phyloP scores from a whole-genome alignment of 2,113 vertebrate species.

The Sylvilagus bachmani region DNA sequence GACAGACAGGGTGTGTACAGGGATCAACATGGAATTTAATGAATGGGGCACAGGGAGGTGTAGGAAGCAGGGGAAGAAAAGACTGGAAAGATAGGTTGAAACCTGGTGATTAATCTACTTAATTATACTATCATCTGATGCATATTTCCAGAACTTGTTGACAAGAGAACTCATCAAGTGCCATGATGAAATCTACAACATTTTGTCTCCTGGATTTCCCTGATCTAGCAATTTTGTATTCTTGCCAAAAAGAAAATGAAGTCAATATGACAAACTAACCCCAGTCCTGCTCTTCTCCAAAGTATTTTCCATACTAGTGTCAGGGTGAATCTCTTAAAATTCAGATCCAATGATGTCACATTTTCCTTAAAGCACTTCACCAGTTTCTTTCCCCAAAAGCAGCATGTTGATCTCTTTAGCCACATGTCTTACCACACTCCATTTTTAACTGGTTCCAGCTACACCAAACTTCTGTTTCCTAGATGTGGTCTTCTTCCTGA shows the following conservation, averaged over 20 bases:
- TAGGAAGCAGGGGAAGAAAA: slow-evolving; percentile 23
- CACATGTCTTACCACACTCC: not conserved
- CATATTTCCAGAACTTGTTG: slow-evolving; percentile 50
- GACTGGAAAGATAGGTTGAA: not conserved
- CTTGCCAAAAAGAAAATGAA: slow-evolving; percentile 36
- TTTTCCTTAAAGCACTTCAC: not conserved
- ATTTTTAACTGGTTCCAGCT: not conserved
- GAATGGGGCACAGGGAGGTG: not conserved
- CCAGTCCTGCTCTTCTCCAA: not conserved
- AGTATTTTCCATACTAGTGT: not conserved
- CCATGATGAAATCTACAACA: slow-evolving; percentile 46
- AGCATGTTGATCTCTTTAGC: not conserved
- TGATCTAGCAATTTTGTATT: not conserved
- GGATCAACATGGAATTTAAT: slow-evolving; percentile 23
- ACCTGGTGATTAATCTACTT: slow-evolving; percentile 13
- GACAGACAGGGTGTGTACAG: not conserved
- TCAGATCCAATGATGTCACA: not conserved
- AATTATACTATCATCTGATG: slow-evolving; percentile 2
- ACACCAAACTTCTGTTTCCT: not conserved
- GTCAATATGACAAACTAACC: not conserved
- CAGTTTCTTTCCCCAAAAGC: not conserved
- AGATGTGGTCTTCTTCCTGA: not conserved
- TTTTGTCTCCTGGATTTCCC: not conserved
- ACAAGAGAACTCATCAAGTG: slow-evolving; percentile 38
- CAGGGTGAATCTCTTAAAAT: not conserved